Evolutionary conservation across 2,113 vertebrate species (phyloP), one percentile per base, ranked within the genome.

Genomic region (Polypterus senegalus): DNA sequence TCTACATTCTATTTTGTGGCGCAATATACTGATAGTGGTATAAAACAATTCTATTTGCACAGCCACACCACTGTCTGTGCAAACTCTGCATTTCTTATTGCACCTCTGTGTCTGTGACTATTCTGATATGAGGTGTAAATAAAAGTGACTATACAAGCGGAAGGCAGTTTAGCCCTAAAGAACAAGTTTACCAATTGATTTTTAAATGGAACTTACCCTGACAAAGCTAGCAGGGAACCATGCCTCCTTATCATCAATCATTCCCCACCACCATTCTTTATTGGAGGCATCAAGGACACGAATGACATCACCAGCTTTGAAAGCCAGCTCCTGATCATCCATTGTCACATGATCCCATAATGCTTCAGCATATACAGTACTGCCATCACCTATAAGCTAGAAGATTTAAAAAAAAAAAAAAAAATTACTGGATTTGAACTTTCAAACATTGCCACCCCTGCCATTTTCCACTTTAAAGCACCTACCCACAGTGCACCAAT

Each of bases 301-400:
- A 79, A 99, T 92, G 73, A 99, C 94, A 53, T 97, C 92, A 64
- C 93, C 94, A 3, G 92, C 95, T 86, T 97, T 95, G 82, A 99
- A 98, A 76, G 90, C 91, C 77, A 99, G 81, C 75, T 97, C 94
- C 80, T 94, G 91, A 74, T 97, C 96, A 51, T 96, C 94, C 96
- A 99, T 97, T 60, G 95, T 96, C 76, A 99, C 93, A 51, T 99
- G 93, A 79, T 99, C 96, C 95, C 95, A 99, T 59, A 97, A 86
- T 49, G 96, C 93, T 75, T 99, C 96, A 1, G 96, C 96, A 51
- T 86, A 90, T 66, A 98, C 92, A 3, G 83, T 10, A 9, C 79
- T 88, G 70, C 91, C 90, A 70, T 88, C 87, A 0, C 79, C 76
- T 66, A 92, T 87, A 70, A 89, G 72, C 89, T 91, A 67, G 44